Evolutionary conservation across 2,797 vertebrate genomes (phyloP), one percentile per base, ranked within the genome.

Genomic region (Clangula hyemalis): DNA sequence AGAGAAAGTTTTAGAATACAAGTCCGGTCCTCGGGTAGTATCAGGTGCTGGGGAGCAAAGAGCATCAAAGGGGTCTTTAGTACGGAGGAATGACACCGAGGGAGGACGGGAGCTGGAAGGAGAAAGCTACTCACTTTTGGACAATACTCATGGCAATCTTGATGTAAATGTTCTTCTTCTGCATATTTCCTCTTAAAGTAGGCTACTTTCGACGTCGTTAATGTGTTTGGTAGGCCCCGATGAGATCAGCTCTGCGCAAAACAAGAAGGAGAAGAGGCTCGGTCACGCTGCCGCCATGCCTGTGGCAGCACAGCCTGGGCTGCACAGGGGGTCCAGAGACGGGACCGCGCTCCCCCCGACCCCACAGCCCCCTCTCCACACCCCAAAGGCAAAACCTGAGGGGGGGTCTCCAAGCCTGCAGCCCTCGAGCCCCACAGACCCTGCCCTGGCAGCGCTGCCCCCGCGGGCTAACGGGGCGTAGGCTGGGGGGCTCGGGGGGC

Each of bases 181-280:
- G 99, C 99, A 99, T 99, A 99, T 98, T 99, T 99, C 96, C 99
- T 99, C 99, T 99, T 99, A 98, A 99, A 99, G 97, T 99, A 99
- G 90, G 99, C 99, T 98, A 99, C 99, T 98, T 99, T 99, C 99
- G 99, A 99, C 99, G 99, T 99, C 97, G 99, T 99, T 99, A 98
- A 98, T 96, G 97, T 97, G 53, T 97, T 96, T 95, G 96, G 94
- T 94, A 96, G 89, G 96, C 96, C 98, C 93, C 94, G 73, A 94
- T 92, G 90, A 97, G 97, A 98, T 95, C 96, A 97, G 97, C 97
- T 98, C 95, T 96, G 97, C 21, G 89, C 38, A 71, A 95, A 89
- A 91, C 3, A 81, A 80, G 72, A 95, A 84, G 57, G 68, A 68
- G 87, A 94, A 76, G 51, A 57, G 56, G 49, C 36, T 97, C 38